Base-by-base conservation (phyloP, 2,888 invertebrate species). In the Fragum fragum region DNA sequence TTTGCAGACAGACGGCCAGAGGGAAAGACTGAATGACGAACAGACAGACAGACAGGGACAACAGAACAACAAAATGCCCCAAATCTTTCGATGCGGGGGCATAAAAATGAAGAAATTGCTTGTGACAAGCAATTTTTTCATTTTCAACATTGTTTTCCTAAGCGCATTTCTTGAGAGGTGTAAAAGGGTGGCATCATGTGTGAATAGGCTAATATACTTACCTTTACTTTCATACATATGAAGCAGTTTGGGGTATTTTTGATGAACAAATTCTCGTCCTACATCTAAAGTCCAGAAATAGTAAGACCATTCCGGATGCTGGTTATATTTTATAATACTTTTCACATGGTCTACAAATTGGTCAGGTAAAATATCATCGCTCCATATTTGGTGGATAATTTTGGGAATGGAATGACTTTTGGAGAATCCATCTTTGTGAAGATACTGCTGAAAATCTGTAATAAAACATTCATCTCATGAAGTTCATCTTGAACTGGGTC, bases 261-360 rank as follows among this genome's bases (percentile, higher is more conserved):
- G 61, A 1, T 1, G 11, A 11, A 61, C 29, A 32, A 61, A 61
- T 32, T 61, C 36, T 16, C n/a, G 32, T 16, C 61, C 61, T 3
- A 32, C 32, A 32, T 61, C 61, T 16, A 61, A 18, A 16, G 61
- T 61, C 61, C 61, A 61, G n/a, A 61, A 61, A 61, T 61, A 61
- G n/a, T 61, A 61, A 18, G 26, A 28, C 61, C 61, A 61, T 29
- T 61, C 61, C 1, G 61, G 61, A n/a, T 61, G 29, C n/a, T 32
- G 61, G 32, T 61, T 61, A 29, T 61, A 61, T 18, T 61, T 61
- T 14, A 32, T 32, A 5, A 61, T 11, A 16, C 61, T 61, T 29
- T 32, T 61, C 16, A 61, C 61, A n/a, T 61, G 61, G 11, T 32
- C 32, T 0, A 61, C 32, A 32, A 61, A 61, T 28, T 61, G 61